Base-by-base conservation (phyloP, 2,888 invertebrate genomes). In the Brachyptera putata region DNA sequence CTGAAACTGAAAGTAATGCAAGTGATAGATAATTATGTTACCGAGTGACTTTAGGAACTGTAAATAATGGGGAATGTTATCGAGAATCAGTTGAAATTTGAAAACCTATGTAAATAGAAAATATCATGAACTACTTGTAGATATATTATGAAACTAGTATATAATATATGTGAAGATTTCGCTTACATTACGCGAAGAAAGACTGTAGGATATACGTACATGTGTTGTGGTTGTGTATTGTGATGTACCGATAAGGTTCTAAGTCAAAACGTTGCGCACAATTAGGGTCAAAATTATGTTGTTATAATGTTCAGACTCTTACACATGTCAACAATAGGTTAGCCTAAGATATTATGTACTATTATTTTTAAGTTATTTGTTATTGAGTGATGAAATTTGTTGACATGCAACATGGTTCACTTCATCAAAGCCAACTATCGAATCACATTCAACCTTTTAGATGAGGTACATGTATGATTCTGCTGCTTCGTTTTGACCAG, bases 21-120 rank as follows among this genome's bases (percentile, higher is more conserved):
- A 34, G 53, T 53, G 53, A 53, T 53, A 53, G 36, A 53, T 46
- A 7, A 43, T 16, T 53, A 53, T 36, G 53, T 53, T 53, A 53
- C 53, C 53, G 53, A 36, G 36, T 34, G 34, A 53, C 22, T 53
- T 34, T 43, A 43, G 11, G n/a, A 43, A 16, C 11, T 11, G n/a
- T 43, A 11, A 21, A 18, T 43, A 16, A 43, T 14, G 43, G 11
- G 43, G 43, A 43, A 18, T 53, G 30, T 53, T 53, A 53, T 34
- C 22, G 36, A 43, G 18, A 34, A 53, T 53, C 53, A 53, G 34
- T 53, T 30, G 36, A 21, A 53, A 7, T 5, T 30, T 30, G 30
- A 50, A n/a, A 18, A 53, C 53, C 25, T 53, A 53, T 36, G 53
- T 34, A 53, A 18, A 53, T 34, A 53, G 34, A 7, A 36, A 18